Evolutionary conservation across 2,113 vertebrate species (phyloP), one percentile per base, ranked within the genome.

Genomic region (Nicator chloris): DNA sequence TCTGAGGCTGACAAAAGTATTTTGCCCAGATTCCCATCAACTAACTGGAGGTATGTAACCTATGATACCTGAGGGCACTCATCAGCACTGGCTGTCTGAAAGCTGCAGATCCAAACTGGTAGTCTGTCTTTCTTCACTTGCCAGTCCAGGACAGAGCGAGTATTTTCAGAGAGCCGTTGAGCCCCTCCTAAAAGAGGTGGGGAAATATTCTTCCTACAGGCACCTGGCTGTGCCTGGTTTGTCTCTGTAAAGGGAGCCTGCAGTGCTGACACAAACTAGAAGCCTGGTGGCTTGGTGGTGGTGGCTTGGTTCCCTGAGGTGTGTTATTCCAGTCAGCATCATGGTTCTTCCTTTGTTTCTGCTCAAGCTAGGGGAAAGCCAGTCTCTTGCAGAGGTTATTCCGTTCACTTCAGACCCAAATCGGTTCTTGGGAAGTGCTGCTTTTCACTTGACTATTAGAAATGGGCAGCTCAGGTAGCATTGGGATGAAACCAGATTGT

Each of bases 321-420:
- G 49, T 31, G 20, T 35, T 79, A 30, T 14, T 33, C 26, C 26
- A 12, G 26, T 66, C 50, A 90, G 27, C 21, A 11, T 33, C 30
- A 3, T 17, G 5, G 45, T 22, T 66, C 31, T 22, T 66, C 31
- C 40, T 63, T 59, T 1, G 0, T 47, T 91, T 54, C 81, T 81
- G 39, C 39, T 76, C 57, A 63, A 44, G 28, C 15, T 10, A 30
- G 24, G 88, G 53, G 33, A 93, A 78, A 49, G 65, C 37, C 51
- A 35, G 17, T 4, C 39, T 71, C 60, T 85, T 40, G 11, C 40
- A 78, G 44, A 75, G 35, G 13, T 65, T 73, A 63, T 39, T 70
- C 30, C 7, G 6, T 22, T 82, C 60, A 24, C 13, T 16, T 60
- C 31, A 49, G 37, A 57, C 22, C 26, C 0, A 0, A 33, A 51